A percentile compares a stretch with the other conserved stretches of the same genome.
These are phyloP conservation scores for Agapornis roseicollis DNA, from an alignment of 2,113 vertebrate species.

Conservation along the genomic window DNA sequence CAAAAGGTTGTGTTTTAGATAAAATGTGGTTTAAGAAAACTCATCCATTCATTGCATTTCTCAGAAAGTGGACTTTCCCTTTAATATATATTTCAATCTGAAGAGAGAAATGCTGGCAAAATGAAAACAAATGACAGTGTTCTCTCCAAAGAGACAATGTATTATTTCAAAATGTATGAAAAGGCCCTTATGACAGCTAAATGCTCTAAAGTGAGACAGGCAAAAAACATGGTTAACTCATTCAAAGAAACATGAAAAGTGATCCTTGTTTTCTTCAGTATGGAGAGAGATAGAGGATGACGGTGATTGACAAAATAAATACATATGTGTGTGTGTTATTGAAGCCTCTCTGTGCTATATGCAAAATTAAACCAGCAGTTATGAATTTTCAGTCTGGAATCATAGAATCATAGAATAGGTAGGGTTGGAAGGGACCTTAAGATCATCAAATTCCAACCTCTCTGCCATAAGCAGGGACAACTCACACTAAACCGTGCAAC, in stretches of 20 bases:
- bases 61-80: slow-evolving; percentile 57
- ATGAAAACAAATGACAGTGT: slow-evolving; percentile 77
- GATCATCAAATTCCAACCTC: too few species aligned
- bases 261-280: not conserved
- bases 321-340: not conserved
- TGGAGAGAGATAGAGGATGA: not conserved
- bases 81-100: slow-evolving; percentile 78
- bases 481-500: too few species aligned
- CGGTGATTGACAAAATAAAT: not conserved
- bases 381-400: not conserved
- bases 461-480: too few species aligned
- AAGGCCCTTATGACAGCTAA: slow-evolving; percentile 60
- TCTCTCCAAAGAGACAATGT: slow-evolving; percentile 67
- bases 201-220: slow-evolving; percentile 52
- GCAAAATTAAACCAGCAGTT: not conserved
- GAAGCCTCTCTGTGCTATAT: not conserved
- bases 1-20: slow-evolving; percentile 21
- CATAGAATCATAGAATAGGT: too few species aligned
- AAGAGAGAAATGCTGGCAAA: slow-evolving; percentile 54
- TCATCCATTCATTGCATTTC: slow-evolving; percentile 32
- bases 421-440: too few species aligned
- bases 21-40: slow-evolving; percentile 61
- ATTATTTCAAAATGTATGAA: slow-evolving; percentile 75
- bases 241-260: slow-evolving; percentile 41
- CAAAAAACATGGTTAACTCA: slow-evolving; percentile 38